These are phyloP conservation scores for Dione vanillae DNA, from an alignment of 2,888 invertebrate genomes.

Conservation along the genomic window DNA sequence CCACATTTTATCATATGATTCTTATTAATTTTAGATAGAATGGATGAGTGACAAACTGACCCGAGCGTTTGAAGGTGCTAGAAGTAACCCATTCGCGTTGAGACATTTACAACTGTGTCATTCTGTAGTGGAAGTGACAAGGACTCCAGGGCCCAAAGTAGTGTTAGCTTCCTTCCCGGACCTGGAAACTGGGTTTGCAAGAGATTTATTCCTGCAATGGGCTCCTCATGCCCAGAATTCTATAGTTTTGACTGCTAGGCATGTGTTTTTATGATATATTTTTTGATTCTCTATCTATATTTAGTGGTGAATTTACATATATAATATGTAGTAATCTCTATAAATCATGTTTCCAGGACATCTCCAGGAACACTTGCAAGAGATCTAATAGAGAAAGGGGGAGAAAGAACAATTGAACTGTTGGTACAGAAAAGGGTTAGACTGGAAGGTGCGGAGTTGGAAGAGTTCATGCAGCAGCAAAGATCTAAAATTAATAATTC, in stretches of 20 bases:
- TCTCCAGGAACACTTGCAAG: slow-evolving; percentile 92
- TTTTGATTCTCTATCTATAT: too few species aligned
- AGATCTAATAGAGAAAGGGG: slow-evolving; percentile 90
- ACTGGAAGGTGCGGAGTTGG: slow-evolving; percentile 90
- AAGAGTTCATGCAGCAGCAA: slow-evolving; percentile 89
- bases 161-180: slow-evolving; percentile 98
- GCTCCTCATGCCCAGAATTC: slow-evolving; percentile 95
- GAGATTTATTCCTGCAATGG: slow-evolving; percentile 98
- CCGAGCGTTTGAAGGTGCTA: slow-evolving; percentile 94
- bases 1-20: too few species aligned
- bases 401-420: slow-evolving; percentile 88
- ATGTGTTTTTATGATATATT: slow-evolving; percentile 49
- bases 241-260: slow-evolving; percentile 95
- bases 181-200: slow-evolving; percentile 96
- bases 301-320: too few species aligned
- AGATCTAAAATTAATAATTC: slow-evolving; percentile 66
- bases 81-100: slow-evolving; percentile 98
- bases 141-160: slow-evolving; percentile 91
- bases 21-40: slow-evolving; percentile 89
- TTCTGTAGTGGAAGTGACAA: slow-evolving; percentile 91
- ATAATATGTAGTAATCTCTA: neutral
- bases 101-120: slow-evolving; percentile 97
- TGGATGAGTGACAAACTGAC: slow-evolving; percentile 99
- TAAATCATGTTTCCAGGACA: slow-evolving; percentile 78
- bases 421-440: slow-evolving; percentile 88